Conservation (phyloP, 1,140 invertebrate genomes). For the Bombus pyrosoma region DNA sequence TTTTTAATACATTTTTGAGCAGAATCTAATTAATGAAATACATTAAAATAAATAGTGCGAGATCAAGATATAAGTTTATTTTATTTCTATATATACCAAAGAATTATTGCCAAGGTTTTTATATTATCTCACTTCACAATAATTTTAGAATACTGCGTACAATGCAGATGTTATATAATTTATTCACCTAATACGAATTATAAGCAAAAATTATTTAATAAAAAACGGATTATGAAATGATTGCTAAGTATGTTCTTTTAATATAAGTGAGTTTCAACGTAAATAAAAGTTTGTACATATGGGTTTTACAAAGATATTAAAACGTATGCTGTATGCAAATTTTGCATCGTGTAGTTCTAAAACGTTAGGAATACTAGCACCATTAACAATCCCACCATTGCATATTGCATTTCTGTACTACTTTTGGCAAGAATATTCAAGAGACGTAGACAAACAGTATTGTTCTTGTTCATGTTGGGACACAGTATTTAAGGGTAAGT, state of each 20-base stretch:
- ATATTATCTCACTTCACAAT: not conserved
- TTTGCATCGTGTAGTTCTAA: constrained; percentile 76
- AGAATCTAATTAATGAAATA: not conserved
- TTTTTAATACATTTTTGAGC: not conserved
- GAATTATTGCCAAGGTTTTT: constrained; percentile 18
- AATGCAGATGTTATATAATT: constrained; percentile 21
- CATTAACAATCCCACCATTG: constrained; percentile 84
- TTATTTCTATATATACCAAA: not conserved
- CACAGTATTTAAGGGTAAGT: constrained; percentile 89
- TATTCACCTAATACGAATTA: not conserved
- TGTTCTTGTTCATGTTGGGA: constrained; percentile 93
- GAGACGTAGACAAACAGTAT: constrained; percentile 86
- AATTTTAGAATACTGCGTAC: not conserved
- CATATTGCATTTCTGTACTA: constrained; percentile 87
- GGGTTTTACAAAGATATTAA: constrained; percentile 69
- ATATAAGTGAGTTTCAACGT: not conserved
- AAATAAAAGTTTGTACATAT: constrained; percentile 43
- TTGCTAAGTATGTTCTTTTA: not conserved
- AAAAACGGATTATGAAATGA: not conserved
- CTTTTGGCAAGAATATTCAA: constrained; percentile 88
- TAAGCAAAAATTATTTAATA: not conserved
- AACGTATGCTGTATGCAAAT: constrained; percentile 71
- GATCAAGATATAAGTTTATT: not conserved
- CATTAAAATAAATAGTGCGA: not conserved
- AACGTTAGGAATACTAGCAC: constrained; percentile 79